phyloP scores from a whole-genome alignment of 2,113 vertebrate genomes.

The Oncorhynchus mykiss region DNA sequence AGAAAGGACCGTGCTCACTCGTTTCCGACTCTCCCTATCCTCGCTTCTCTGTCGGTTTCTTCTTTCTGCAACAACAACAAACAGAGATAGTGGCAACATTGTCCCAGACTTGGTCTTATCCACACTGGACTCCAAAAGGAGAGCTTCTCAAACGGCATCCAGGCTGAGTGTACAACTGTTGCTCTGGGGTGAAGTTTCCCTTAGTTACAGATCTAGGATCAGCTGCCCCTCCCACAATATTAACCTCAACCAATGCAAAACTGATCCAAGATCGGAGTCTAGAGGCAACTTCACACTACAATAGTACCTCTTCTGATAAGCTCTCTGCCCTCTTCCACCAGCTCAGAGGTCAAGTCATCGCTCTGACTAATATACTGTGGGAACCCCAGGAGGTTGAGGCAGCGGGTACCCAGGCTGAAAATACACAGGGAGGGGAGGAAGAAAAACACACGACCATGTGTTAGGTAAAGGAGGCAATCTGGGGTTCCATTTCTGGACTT shows the following conservation, averaged over 20 bases:
- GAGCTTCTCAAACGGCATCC: too few species aligned
- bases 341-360: constrained; percentile 87
- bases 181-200: too few species aligned
- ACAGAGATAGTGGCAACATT: too few species aligned
- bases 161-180: too few species aligned
- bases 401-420: constrained; percentile 86
- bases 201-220: too few species aligned
- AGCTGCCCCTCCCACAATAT: too few species aligned
- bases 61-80: constrained; percentile 75
- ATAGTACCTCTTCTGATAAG: constrained; percentile 85
- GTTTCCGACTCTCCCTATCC: constrained; percentile 82
- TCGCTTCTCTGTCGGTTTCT: constrained; percentile 86
- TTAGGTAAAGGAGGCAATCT: not conserved
- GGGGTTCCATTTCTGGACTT: not conserved
- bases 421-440: not conserved
- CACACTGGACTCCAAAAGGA: too few species aligned
- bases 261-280: too few species aligned
- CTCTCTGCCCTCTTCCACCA: constrained; percentile 91
- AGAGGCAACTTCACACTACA: too few species aligned
- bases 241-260: not conserved
- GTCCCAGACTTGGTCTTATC: too few species aligned
- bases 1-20: constrained; percentile 67
- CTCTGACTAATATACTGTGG: constrained; percentile 88
- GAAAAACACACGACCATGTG: not conserved
- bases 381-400: constrained; percentile 90